A percentile compares a stretch with the other conserved stretches of the same genome.
These are phyloP conservation scores for Lepeophtheirus salmonis DNA, from an alignment of 1,140 invertebrate species.

Conservation along the genomic window DNA sequence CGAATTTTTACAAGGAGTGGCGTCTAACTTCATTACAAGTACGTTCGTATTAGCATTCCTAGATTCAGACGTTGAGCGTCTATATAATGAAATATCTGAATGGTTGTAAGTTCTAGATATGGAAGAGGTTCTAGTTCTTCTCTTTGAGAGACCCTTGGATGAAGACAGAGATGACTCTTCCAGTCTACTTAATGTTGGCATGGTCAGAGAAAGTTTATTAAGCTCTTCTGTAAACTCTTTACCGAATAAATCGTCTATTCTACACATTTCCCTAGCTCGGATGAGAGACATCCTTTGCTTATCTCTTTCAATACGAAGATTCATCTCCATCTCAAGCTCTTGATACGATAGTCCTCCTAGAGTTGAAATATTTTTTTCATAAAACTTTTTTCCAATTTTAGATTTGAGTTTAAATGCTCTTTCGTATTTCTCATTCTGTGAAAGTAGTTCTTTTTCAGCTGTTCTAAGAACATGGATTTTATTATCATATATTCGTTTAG, in stretches of 20 bases:
- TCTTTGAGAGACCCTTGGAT: not conserved
- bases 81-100: not conserved
- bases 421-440: not conserved
- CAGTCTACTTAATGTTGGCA: not conserved
- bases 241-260: not conserved
- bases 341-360: not conserved
- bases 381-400: not conserved
- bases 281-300: not conserved
- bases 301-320: not conserved
- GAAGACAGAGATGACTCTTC: not conserved
- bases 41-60: not conserved
- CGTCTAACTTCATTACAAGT: not conserved
- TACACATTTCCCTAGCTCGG: not conserved
- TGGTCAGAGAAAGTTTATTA: not conserved
- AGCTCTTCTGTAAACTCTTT: not conserved
- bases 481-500: not conserved
- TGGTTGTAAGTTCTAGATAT: not conserved
- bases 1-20: too few species aligned
- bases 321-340: not conserved
- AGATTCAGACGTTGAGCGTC: not conserved
- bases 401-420: not conserved
- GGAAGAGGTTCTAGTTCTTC: not conserved
- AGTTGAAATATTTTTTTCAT: not conserved
- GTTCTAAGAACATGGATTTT: not conserved
- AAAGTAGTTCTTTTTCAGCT: not conserved